These are phyloP conservation scores for Tillus elongatus DNA, from an alignment of 2,888 invertebrate genomes.

Conservation along the genomic window DNA sequence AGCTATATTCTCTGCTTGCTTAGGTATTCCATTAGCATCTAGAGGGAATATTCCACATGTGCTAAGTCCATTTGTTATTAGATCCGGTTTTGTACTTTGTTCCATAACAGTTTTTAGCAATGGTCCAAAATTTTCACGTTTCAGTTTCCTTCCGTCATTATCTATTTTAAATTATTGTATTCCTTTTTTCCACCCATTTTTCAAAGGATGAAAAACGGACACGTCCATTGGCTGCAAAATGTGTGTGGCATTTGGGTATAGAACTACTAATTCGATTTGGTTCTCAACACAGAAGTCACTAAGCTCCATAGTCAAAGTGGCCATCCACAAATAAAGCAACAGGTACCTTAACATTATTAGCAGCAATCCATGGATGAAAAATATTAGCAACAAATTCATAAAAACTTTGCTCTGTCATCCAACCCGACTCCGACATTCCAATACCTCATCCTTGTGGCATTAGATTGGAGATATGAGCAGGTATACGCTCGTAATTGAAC, in stretches of 20 bases:
- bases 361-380: slow-evolving; percentile 36
- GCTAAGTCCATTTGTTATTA: slow-evolving; percentile 7
- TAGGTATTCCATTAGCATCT: no score
- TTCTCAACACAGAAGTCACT: slow-evolving; percentile 11
- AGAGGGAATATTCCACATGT: slow-evolving; percentile 9
- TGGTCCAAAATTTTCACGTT: slow-evolving; percentile 12
- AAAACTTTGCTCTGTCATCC: slow-evolving; percentile 38
- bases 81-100: slow-evolving; percentile 10
- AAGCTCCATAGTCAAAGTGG: slow-evolving; percentile 11
- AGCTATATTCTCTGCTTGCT: no score
- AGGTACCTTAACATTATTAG: slow-evolving; percentile 25
- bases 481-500: slow-evolving; percentile 29
- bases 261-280: slow-evolving; percentile 6
- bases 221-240: slow-evolving; percentile 12
- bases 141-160: slow-evolving; percentile 8
- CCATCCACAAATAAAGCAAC: no score
- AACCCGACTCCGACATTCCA: slow-evolving; percentile 38
- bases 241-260: slow-evolving; percentile 10
- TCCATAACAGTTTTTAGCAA: slow-evolving; percentile 17
- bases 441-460: slow-evolving; percentile 33
- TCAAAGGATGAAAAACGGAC: slow-evolving; percentile 9
- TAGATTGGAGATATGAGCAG: slow-evolving; percentile 19
- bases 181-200: slow-evolving; percentile 12
- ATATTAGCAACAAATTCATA: slow-evolving; percentile 35
- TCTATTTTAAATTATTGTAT: slow-evolving; percentile 10